Percentiles rank a stretch among this genome's conserved stretches.
These are phyloP conservation scores for Rhagoletis pomonella DNA, from an alignment of 1,140 invertebrate genomes.

Conservation along the genomic window DNA sequence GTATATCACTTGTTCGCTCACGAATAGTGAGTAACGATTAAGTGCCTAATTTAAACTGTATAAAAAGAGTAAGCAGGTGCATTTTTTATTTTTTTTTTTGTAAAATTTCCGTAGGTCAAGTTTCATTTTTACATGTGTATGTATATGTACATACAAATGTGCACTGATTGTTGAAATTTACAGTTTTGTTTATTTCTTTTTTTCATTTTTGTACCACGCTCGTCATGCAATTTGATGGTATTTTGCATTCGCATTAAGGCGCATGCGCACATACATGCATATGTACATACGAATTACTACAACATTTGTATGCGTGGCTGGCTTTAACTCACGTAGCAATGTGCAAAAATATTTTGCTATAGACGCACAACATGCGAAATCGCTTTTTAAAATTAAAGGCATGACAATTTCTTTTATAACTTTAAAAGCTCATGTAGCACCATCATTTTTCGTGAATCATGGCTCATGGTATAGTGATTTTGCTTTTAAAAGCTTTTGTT, in stretches of 20 bases:
- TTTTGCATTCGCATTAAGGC: slow-evolving; percentile 11
- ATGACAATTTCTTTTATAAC: not conserved
- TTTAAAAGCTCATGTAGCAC: not conserved
- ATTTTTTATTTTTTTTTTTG: too few species aligned
- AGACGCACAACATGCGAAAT: slow-evolving; percentile 22
- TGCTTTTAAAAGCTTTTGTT: not conserved
- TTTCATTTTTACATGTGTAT: not conserved
- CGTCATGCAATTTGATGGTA: slow-evolving; percentile 29
- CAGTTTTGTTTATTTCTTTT: not conserved
- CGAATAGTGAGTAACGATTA: too few species aligned
- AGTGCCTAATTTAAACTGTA: too few species aligned
- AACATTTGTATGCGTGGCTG: not conserved
- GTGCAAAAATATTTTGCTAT: not conserved
- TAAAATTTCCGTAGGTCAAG: too few species aligned
- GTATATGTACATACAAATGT: not conserved
- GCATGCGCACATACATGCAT: not conserved
- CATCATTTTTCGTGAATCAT: not conserved
- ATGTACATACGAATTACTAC: not conserved
- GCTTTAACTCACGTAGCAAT: not conserved
- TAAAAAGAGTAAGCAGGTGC: too few species aligned
- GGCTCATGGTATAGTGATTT: not conserved
- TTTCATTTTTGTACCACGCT: not conserved
- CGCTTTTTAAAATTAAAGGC: not conserved
- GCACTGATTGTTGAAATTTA: not conserved
- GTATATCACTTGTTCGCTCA: too few species aligned